Evolutionary conservation across 1,140 invertebrate species (phyloP).

Genomic region (Magallana gigas): DNA sequence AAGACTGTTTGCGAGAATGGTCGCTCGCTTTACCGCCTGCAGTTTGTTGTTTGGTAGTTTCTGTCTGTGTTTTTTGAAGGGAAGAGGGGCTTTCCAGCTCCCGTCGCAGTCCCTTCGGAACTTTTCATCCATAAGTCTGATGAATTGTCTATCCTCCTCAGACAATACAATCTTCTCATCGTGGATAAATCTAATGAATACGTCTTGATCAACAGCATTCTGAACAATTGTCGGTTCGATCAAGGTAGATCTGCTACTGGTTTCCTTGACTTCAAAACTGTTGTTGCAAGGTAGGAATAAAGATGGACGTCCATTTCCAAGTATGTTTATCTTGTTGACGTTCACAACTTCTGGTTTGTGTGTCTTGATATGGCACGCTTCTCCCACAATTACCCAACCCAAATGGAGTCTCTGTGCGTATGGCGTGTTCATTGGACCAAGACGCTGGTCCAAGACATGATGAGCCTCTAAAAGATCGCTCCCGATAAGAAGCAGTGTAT

Average conservation of each 20-base stretch:
- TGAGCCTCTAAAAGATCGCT: conserved; percentile 41
- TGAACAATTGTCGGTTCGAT: neutral
- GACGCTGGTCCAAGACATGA: neutral
- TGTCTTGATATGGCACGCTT: neutral
- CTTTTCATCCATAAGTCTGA: neutral
- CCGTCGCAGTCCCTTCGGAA: conserved; percentile 2
- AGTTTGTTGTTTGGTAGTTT: conserved; percentile 6
- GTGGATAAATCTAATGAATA: neutral
- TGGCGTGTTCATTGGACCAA: conserved; percentile 13
- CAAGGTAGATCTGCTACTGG: neutral
- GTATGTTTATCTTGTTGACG: neutral
- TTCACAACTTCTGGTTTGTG: neutral
- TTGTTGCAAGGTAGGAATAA: neutral
- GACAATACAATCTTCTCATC: neutral
- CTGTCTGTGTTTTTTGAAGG: neutral
- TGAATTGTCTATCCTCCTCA: neutral
- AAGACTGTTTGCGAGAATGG: neutral
- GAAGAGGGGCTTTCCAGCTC: neutral
- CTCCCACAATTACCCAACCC: conserved; percentile 46
- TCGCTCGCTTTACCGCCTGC: neutral
- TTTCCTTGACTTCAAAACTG: neutral
- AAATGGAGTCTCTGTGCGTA: conserved; percentile 43
- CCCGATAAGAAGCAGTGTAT: conserved; percentile 32
- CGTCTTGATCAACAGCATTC: neutral
- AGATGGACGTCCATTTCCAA: neutral